Evolutionary conservation across 2,797 vertebrate genomes (phyloP), one percentile per base, ranked within the genome.

Genomic region (Xiphophorus birchmanni): DNA sequence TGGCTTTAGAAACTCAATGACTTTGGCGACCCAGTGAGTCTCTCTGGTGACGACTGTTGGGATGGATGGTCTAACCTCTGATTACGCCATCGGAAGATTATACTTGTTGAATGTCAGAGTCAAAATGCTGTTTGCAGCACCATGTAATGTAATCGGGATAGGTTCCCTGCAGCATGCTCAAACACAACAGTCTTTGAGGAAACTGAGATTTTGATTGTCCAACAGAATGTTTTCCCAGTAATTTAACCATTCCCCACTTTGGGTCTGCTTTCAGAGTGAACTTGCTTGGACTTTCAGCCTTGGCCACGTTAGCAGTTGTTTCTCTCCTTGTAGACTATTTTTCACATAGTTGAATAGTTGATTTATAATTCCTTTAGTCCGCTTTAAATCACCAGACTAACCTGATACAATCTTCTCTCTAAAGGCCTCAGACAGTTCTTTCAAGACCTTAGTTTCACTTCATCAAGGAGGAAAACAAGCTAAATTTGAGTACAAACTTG

Each of bases 1-100:
- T 74, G 15, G 80, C 79, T 78, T 69, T 26, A 76, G 81, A 84
- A 82, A 90, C 60, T 75, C 52, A 42, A 90, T 83, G 77, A 87
- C 82, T 86, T 79, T 80, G 83, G 79, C 76, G 76, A 72, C 69
- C 21, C 47, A 45, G 44, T 0, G 45, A 78, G 82, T 76, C 69
- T 77, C 77, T 80, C 67, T 78, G 82, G 83, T 52, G 44, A 72
- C 45, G 23, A 58, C 50, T 15, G 47, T 29, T 73, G 73, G 74
- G 76, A 54, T 74, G 72, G 50, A 73, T 26, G 13, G 4, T 18
- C 58, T 13, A 15, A 11, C 48, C 58, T 78, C 56, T 37, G 11
- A 40, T 73, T 37, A 11, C 1, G 1, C 45, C 4, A 54, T 26
- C 0, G 2, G 69, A 26, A 48, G 13, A 77, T 44, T 63, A 73